Evolutionary conservation across 2,797 vertebrate genomes (phyloP), one percentile per base, ranked within the genome.

Genomic region (Rhodeus uyekii): DNA sequence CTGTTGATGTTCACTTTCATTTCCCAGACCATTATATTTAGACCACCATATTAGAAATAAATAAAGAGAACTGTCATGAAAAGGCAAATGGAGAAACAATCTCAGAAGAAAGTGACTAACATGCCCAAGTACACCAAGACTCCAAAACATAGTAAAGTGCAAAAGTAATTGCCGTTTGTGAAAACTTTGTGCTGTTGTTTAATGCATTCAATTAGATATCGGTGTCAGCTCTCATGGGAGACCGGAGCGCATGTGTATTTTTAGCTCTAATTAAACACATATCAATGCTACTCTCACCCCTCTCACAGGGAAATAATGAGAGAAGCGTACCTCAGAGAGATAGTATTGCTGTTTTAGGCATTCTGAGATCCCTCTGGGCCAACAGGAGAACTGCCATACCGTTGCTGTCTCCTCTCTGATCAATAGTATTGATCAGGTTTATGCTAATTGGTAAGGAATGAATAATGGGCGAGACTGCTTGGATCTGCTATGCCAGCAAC

Each of bases 231-330:
- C 86, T 78, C 74, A 0, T 10, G 86, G 72, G 84, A 72, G 36
- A 34, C 36, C 5, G 32, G 24, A 50, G 78, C 29, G 48, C 9
- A 38, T 24, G 74, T 67, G 78, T 83, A 80, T 82, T 87, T 84
- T 83, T 84, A 82, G 72, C 27, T 71, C 80, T 84, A 85, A 87
- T 87, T 87, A 85, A 87, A 83, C 39, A 81, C 61, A 53, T 83
- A 78, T 83, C 63, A 76, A 68, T 78, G 84, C 81, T 79, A 76
- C 69, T 85, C 81, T 78, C 58, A 76, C 58, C 63, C 34, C 5
- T 32, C 53, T 76, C 61, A 7, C 6, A 5, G 36, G 53, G 55
- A 76, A 55, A 64, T 84, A 85, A 86, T 84, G 84, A 87, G 84
- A 55, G 32, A 50, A 42, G 55, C 18, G 32, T 34, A 13, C 39